Evolutionary conservation across 2,113 vertebrate species (phyloP).

Genomic region (Shinisaurus crocodilurus): DNA sequence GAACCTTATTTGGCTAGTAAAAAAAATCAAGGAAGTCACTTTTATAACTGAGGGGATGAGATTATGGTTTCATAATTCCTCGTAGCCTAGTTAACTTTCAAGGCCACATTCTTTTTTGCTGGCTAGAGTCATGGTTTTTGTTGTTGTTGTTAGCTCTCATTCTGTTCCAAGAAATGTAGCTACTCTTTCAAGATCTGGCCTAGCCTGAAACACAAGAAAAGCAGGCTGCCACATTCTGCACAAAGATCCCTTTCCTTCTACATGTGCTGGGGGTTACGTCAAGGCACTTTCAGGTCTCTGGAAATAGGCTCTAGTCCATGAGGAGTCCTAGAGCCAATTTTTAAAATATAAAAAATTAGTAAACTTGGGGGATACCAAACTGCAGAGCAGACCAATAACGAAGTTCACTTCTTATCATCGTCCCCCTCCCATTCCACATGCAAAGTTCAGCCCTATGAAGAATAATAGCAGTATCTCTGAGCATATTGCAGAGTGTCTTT

Average conservation of each 20-base stretch:
- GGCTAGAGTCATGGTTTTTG: background rate
- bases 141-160: background rate
- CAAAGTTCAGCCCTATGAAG: background rate
- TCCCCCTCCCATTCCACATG: background rate
- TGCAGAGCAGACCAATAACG: background rate
- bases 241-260: background rate
- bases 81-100: fast-evolving
- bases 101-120: conserved; percentile 18
- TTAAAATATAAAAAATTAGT: background rate
- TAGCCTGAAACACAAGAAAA: conserved; percentile 11
- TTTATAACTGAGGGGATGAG: background rate
- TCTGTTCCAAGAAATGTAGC: conserved; percentile 10
- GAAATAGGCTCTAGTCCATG: background rate
- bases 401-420: background rate
- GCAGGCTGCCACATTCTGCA: background rate
- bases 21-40: background rate
- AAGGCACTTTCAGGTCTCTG: background rate
- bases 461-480: background rate
- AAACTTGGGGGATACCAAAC: background rate
- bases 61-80: conserved; percentile 16
- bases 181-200: conserved; percentile 13
- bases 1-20: conserved; percentile 23
- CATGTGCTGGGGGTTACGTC: background rate
- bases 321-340: background rate
- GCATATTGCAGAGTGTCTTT: background rate